Evolutionary conservation across 2,797 vertebrate genomes (phyloP), one percentile per base, ranked within the genome.

Genomic region (Amphiprion clarkii): DNA sequence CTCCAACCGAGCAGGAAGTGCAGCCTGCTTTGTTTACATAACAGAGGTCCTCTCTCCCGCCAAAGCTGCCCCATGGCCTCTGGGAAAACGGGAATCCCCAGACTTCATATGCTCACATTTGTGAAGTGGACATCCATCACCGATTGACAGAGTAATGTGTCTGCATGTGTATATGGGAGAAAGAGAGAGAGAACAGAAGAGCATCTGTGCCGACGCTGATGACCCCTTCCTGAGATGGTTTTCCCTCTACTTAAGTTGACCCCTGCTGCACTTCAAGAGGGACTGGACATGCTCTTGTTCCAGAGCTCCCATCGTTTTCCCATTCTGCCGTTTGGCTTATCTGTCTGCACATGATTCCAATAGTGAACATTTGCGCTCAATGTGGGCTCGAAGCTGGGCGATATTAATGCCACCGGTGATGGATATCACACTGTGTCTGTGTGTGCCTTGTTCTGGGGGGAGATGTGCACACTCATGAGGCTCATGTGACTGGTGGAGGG

Each of bases 41-140:
- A 89, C 87, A 81, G 73, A 87, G 82, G 78, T 84, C 84, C 81
- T 62, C 79, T 83, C 78, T 90, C 87, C 84, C 42, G 66, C 84
- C 76, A 63, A 79, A 84, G 84, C 66, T 83, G 76, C 90, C 84
- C 87, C 67, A 85, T 82, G 87, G 84, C 87, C 89, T 87, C 83
- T 90, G 91, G 89, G 89, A 93, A 91, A 39, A 79, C 42, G 90
- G 92, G 84, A 93, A 90, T 89, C 91, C 92, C 92, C 90, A 80
- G 85, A 78, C 84, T 89, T 90, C 84, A 87, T 87, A 81, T 91
- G 90, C 88, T 90, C 82, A 80, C 79, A 84, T 85, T 87, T 84
- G 72, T 81, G 64, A 70, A 91, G 81, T 81, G 81, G 84, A 90
- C 87, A 93, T 93, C 88, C 89, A 92, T 93, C 91, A 92, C 10